phyloP scores from a whole-genome alignment of 2,113 vertebrate genomes.

The Glaucomys volans region DNA sequence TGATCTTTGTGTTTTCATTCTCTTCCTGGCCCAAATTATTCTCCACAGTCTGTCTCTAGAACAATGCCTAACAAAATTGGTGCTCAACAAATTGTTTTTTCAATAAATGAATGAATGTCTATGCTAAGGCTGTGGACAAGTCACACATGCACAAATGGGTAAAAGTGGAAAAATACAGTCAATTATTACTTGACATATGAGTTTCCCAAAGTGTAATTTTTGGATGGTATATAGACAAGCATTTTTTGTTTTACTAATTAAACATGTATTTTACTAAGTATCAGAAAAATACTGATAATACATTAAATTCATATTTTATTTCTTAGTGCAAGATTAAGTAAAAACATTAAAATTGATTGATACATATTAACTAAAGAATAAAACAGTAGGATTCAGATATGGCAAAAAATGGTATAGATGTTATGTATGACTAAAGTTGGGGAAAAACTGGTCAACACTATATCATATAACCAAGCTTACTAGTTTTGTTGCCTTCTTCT shows the following conservation, averaged over 20 bases:
- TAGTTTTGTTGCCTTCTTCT: neutral
- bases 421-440: neutral
- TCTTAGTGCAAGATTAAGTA: neutral
- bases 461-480: neutral
- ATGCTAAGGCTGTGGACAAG: neutral
- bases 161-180: neutral
- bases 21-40: neutral
- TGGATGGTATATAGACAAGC: neutral
- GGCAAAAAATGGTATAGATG: neutral
- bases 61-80: neutral
- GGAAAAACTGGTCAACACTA: neutral
- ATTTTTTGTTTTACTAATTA: slow-evolving; percentile 46
- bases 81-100: neutral
- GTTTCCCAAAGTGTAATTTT: neutral
- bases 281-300: slow-evolving; percentile 24
- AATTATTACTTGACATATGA: neutral
- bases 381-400: neutral
- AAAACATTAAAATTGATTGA: slow-evolving; percentile 31
- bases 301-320: neutral
- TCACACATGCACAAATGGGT: neutral
- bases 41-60: neutral
- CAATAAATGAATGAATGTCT: neutral
- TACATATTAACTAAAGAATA: neutral
- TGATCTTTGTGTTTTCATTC: neutral
- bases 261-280: neutral